Base-by-base conservation (phyloP, 2,113 vertebrate species). In the Probosciger aterrimus region DNA sequence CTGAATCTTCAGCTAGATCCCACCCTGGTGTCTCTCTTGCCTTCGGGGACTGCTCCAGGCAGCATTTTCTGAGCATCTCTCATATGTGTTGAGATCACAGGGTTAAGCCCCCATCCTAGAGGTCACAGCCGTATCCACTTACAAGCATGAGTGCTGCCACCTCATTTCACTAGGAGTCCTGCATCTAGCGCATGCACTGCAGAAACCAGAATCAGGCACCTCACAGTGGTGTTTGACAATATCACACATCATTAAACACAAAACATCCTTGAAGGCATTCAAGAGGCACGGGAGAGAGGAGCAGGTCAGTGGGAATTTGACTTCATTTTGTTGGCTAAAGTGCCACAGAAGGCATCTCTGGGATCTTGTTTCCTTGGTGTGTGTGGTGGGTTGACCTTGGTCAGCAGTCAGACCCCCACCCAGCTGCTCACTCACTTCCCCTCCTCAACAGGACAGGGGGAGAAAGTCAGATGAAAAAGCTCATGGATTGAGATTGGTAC, bases 401-500 rank as follows among this genome's bases (percentile, higher is more conserved):
- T 52, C 41, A 62, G 68, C 35, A 81, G 44, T 15, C 44, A 79
- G 62, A 59, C 3, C 8, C 11, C 5, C 4, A 63, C 28, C 14
- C n/a, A 55, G 13, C 24, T 46, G 39, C 41, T 75, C 12, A 4
- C 28, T 78, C 49, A 14, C 13, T 88, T 46, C 7, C 10, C 16
- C 9, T 86, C 30, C 74, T 84, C 10, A 49, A 22, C 28, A 68
- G 39, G 55, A 39, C 19, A 62, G 7, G 9, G 15, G 5, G 10
- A 14, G 28, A 82, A 85, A 86, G 67, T 64, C 14, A 53, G 12
- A 46, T 53, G 6, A 44, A 59, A 67, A 88, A 67, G 15, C 33
- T 71, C 6, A 4, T 18, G 31, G 11, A 2, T 53, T 0, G 0
- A 82, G 37, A 63, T 2, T 49, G 39, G 65, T n/a, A 79, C 3